Evolutionary conservation across 2,797 vertebrate species (phyloP).

Genomic region (Pelobates cultripes): DNA sequence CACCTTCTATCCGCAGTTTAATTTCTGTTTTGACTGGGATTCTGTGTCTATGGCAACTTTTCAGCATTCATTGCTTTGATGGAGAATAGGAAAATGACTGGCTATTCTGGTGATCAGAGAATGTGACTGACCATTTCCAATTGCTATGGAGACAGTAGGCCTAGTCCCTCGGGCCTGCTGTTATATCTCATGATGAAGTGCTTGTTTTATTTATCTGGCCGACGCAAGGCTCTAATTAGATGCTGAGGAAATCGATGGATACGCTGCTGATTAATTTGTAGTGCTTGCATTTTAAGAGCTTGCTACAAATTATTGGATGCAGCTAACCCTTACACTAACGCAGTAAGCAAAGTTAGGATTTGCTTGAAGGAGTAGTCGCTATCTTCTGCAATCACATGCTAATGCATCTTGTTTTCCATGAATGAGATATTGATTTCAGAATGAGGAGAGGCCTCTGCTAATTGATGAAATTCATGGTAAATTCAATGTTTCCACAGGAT

Average conservation of each 20-base stretch:
- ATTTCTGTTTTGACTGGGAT: conserved; percentile 77
- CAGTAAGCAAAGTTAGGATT: conserved; percentile 30
- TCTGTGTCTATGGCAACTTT: conserved; percentile 79
- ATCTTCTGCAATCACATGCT: conserved; percentile 30
- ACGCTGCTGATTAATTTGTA: conserved; percentile 58
- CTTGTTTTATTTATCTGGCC: conserved; percentile 51
- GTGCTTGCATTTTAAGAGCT: conserved; percentile 48
- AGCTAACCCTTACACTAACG: conserved; percentile 25
- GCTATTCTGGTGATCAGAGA: conserved; percentile 69
- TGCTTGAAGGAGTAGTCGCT: conserved; percentile 3
- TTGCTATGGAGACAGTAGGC: conserved; percentile 50
- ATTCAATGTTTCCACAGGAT: conserved; percentile 34
- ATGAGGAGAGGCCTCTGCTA: conserved; percentile 10
- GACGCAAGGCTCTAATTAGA: conserved; percentile 62
- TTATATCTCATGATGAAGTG: conserved; percentile 60
- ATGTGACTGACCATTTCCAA: conserved; percentile 74
- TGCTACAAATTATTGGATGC: conserved; percentile 29
- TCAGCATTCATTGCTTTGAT: conserved; percentile 75
- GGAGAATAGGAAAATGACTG: conserved; percentile 72
- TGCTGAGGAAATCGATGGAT: conserved; percentile 55
- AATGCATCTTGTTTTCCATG: conserved; percentile 43
- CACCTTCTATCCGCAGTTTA: conserved; percentile 82
- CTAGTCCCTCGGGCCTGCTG: conserved; percentile 27
- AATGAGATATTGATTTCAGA: conserved; percentile 47
- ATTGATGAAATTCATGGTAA: conserved; percentile 40